Conservation (phyloP, 2,888 invertebrate species). For the Phrixothrix hirtus region DNA sequence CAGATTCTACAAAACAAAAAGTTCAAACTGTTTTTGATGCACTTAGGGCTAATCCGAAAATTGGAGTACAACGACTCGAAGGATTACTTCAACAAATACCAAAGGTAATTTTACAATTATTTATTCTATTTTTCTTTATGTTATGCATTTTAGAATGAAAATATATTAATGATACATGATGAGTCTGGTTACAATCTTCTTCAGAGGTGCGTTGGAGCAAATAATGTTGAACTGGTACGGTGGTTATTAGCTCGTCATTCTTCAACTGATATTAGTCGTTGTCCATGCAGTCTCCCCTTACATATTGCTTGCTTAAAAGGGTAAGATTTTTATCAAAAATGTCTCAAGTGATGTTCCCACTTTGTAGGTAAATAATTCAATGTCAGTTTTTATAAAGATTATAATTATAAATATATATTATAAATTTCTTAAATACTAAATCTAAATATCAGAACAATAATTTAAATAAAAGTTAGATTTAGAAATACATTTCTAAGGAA, state of each 20-base stretch:
- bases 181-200: constrained; percentile 71
- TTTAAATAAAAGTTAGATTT: too few relatives aligned
- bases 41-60: constrained; percentile 67
- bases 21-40: constrained; percentile 69
- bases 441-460: background rate
- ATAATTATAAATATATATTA: too few relatives aligned
- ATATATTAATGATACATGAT: constrained; percentile 68
- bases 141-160: constrained; percentile 66
- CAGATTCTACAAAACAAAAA: constrained; percentile 66
- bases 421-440: too few relatives aligned
- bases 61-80: constrained; percentile 67
- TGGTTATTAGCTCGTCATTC: constrained; percentile 68
- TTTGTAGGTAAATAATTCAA: too few relatives aligned
- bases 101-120: constrained; percentile 61
- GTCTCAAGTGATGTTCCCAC: too few relatives aligned
- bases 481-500: too few relatives aligned
- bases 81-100: constrained; percentile 68
- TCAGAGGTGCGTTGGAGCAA: constrained; percentile 73
- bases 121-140: constrained; percentile 1
- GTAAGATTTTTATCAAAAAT: constrained; percentile 49
- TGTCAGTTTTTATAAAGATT: too few relatives aligned
- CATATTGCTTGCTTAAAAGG: constrained; percentile 76
- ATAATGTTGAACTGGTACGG: constrained; percentile 70
- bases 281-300: constrained; percentile 74
- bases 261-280: constrained; percentile 67